Percentiles rank a stretch among this genome's conserved stretches.
phyloP scores from a whole-genome alignment of 2,113 vertebrate species.

The Amphilophus citrinellus region DNA sequence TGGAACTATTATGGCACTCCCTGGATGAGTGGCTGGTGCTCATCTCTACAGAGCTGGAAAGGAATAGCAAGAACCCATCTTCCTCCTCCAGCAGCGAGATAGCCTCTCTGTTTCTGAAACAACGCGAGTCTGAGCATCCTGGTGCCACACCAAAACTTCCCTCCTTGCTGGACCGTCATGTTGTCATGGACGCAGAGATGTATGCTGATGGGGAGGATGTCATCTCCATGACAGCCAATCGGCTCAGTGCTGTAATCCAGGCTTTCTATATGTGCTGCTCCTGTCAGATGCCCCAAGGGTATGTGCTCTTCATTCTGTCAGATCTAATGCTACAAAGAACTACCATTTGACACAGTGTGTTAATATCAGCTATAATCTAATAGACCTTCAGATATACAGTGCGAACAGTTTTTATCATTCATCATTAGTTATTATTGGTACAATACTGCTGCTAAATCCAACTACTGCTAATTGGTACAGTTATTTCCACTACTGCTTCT shows the following conservation, averaged over 20 bases:
- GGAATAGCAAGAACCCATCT: slow-evolving; percentile 84
- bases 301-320: slow-evolving; percentile 18
- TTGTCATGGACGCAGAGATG: slow-evolving; percentile 83
- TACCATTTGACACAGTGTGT: neutral
- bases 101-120: slow-evolving; percentile 88
- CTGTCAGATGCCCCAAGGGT: slow-evolving; percentile 97
- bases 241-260: slow-evolving; percentile 97
- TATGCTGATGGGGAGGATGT: slow-evolving; percentile 93
- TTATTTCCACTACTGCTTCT: too few species aligned
- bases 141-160: slow-evolving; percentile 34
- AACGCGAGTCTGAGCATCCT: slow-evolving; percentile 79
- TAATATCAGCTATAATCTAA: neutral
- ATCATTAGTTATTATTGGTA: neutral
- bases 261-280: slow-evolving; percentile 99
- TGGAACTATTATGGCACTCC: slow-evolving; percentile 98
- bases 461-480: neutral
- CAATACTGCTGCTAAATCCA: neutral
- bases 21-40: slow-evolving; percentile 98
- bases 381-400: neutral
- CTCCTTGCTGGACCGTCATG: slow-evolving; percentile 60
- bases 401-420: neutral
- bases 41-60: slow-evolving; percentile 94
- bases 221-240: slow-evolving; percentile 96
- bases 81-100: slow-evolving; percentile 78
- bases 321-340: neutral